Evolutionary conservation across 2,797 vertebrate genomes (phyloP).

Genomic region (Synanceia verrucosa): DNA sequence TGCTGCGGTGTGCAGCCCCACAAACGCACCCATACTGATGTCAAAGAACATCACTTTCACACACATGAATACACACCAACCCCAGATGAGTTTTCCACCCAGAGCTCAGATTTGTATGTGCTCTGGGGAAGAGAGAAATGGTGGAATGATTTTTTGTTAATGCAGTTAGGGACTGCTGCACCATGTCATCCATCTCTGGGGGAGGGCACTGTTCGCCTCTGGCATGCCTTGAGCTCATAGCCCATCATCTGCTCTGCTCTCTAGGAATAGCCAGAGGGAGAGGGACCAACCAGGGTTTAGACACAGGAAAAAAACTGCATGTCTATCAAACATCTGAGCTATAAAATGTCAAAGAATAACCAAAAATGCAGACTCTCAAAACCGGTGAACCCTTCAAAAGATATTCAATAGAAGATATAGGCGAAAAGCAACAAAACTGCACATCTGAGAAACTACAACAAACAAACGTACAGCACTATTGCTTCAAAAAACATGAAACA

Average conservation of each 20-base stretch:
- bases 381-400: background rate
- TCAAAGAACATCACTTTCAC: background rate
- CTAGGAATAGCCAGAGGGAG: conserved; percentile 15
- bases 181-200: conserved; percentile 37
- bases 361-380: background rate
- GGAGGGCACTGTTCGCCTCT: conserved; percentile 32
- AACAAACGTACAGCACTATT: background rate
- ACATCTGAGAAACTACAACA: background rate
- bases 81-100: conserved; percentile 27
- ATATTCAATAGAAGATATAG: no score
- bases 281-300: background rate
- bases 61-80: background rate
- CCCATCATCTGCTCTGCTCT: conserved; percentile 33
- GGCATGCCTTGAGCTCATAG: conserved; percentile 12
- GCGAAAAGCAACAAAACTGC: background rate
- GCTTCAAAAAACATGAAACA: no score
- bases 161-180: conserved; percentile 31
- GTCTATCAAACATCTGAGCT: no score
- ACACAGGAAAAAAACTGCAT: background rate
- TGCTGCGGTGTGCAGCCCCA: background rate
- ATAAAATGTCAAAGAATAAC: no score
- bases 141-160: conserved; percentile 28
- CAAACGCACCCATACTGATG: background rate
- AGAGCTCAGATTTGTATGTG: conserved; percentile 26
- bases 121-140: conserved; percentile 28